Evolutionary conservation across 2,888 invertebrate species (phyloP), one percentile per base, ranked within the genome.

Genomic region (Caenorhabditis afra): DNA sequence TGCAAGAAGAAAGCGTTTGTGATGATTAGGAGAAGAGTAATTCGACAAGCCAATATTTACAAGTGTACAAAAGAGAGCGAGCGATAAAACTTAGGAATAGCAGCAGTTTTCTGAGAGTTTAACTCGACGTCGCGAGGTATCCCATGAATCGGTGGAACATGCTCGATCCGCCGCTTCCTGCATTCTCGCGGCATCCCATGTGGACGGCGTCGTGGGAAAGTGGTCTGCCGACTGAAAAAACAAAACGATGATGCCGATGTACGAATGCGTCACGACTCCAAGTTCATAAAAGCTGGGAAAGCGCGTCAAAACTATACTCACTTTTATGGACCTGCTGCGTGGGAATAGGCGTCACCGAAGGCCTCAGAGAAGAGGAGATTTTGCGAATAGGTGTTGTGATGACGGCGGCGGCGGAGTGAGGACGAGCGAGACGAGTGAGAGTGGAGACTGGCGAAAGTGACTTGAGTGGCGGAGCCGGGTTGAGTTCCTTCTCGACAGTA

Each of bases 61-160:
- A 73, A 41, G 58, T 76, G 50, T 64, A 77, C 64, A 70, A 64
- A 68, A 35, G 62, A 18, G 12, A 3, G 29, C 29, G 29, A 22
- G 20, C 45, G 35, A 49, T 14, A 39, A 44, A 55, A 58, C 20
- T 35, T 18, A 1, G 22, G 12, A 18, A 8, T 20, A 20, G 22
- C 35, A 14, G 5, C 10, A 16, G 10, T 14, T 45, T 16, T 35
- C 35, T 4, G 35, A 52, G 52, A 22, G 47, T n/a, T 55, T 59
- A 68, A 58, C 57, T 68, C 20, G 76, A 78, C n/a, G 77, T 66
- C 16, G 61, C 70, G 44, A 78, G 58, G 49, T 71, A 70, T n/a
- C 66, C 53, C 53, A 78, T 55, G 23, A 78, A 49, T 66, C 65
- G 65, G 66, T 59, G 65, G 47, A 78, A 55, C 14, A 78, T 39